Percentiles rank a stretch among this genome's conserved stretches.
phyloP scores from a whole-genome alignment of 1,140 invertebrate genomes.

The Grapholita molesta region DNA sequence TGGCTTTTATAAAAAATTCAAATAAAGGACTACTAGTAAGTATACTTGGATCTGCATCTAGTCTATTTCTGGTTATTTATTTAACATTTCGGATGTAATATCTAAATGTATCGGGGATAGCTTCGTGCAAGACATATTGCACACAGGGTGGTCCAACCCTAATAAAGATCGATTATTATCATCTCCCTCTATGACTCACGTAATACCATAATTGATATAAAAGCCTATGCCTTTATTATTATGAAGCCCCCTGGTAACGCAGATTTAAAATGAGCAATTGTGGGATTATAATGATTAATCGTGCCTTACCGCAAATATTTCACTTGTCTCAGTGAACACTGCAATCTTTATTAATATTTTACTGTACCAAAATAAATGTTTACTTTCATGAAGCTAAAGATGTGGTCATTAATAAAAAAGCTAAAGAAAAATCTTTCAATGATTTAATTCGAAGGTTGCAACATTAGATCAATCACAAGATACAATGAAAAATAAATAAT shows the following conservation, averaged over 20 bases:
- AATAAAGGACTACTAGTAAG: no score
- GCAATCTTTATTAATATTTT: constrained; percentile 51
- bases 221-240: constrained; percentile 46
- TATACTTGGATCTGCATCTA: no score
- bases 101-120: not conserved
- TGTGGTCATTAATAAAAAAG: not conserved
- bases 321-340: constrained; percentile 41
- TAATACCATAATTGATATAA: constrained; percentile 66
- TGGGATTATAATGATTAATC: constrained; percentile 63
- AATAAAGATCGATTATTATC: constrained; percentile 48
- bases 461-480: no score
- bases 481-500: no score
- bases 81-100: not conserved
- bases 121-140: constrained; percentile 14
- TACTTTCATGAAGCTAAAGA: not conserved
- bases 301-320: constrained; percentile 42
- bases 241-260: constrained; percentile 35
- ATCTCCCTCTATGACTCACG: constrained; percentile 50
- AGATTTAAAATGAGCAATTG: constrained; percentile 59
- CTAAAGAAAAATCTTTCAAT: not conserved
- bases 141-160: constrained; percentile 23
- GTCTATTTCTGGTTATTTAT: not conserved
- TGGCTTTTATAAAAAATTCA: no score
- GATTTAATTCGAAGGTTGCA: not conserved
- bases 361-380: not conserved